Percentiles rank a stretch among this genome's conserved stretches.
These are phyloP conservation scores for Ifrita kowaldi DNA, from an alignment of 2,113 vertebrate species.

Conservation along the genomic window DNA sequence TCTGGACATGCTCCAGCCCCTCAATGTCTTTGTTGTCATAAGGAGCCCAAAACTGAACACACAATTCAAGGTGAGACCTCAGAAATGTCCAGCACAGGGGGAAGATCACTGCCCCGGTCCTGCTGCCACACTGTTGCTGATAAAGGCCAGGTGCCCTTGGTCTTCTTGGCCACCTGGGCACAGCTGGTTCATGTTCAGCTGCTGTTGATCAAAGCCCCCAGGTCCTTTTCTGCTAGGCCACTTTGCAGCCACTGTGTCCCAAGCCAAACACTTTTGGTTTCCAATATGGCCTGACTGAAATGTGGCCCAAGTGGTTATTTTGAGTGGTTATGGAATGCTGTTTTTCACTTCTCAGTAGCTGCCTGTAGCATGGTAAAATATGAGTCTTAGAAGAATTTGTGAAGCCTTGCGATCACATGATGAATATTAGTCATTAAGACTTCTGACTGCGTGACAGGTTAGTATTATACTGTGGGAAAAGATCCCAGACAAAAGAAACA, in stretches of 20 bases:
- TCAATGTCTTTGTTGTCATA: background rate
- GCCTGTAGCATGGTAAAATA: background rate
- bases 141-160: rapidly evolving
- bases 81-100: no score
- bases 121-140: background rate
- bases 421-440: background rate
- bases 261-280: background rate
- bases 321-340: background rate
- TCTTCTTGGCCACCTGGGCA: background rate
- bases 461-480: background rate
- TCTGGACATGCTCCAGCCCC: background rate
- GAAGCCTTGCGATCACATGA: background rate
- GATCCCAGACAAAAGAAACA: background rate
- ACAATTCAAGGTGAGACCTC: background rate
- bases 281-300: background rate
- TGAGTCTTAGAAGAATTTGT: background rate
- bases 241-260: background rate
- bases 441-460: background rate
- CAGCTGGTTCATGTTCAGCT: background rate
- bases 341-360: background rate
- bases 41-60: background rate
- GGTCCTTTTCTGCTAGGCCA: background rate
- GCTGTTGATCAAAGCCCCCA: background rate
- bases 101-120: background rate
- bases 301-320: background rate